A percentile compares a stretch with the other conserved stretches of the same genome.
These are phyloP conservation scores for Lapara coniferarum DNA, from an alignment of 2,888 invertebrate genomes.

Conservation along the genomic window DNA sequence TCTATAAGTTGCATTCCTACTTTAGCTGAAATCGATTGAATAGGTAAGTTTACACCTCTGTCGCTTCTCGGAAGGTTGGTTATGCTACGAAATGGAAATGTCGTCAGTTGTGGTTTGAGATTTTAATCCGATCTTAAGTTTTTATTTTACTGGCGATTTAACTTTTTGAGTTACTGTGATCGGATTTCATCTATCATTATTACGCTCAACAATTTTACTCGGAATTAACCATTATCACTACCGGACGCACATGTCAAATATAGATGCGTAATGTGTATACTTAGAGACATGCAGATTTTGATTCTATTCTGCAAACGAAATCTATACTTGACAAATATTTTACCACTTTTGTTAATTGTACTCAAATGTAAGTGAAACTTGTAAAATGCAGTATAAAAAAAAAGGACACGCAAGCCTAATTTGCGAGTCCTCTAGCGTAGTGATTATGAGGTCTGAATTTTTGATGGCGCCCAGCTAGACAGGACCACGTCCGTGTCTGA, in stretches of 20 bases:
- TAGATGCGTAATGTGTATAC: neutral
- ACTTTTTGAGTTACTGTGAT: conserved; percentile 33
- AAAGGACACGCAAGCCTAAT: conserved; percentile 10
- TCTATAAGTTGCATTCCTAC: conserved; percentile 61
- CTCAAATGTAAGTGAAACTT: neutral
- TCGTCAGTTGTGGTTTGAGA: conserved; percentile 67
- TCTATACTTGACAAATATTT: too few relatives aligned
- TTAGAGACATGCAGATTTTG: too few relatives aligned
- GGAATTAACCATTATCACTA: neutral
- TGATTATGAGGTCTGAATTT: conserved; percentile 26
- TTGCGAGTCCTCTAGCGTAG: conserved; percentile 26
- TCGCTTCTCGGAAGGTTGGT: conserved; percentile 64
- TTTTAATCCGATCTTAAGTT: conserved; percentile 58
- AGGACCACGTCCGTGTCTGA: conserved; percentile 12
- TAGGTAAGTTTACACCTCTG: conserved; percentile 68
- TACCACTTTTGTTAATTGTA: too few relatives aligned
- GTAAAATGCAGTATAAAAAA: neutral
- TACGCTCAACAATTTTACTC: neutral
- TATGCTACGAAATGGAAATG: conserved; percentile 63
- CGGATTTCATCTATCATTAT: conserved; percentile 37
- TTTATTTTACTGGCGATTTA: conserved; percentile 47
- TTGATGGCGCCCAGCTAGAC: conserved; percentile 24
- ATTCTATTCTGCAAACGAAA: too few relatives aligned
- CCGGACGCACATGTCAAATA: neutral
- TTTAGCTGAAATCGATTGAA: conserved; percentile 57